These are phyloP conservation scores for Anoplolepis gracilipes DNA, from an alignment of 1,140 invertebrate genomes.

Conservation along the genomic window DNA sequence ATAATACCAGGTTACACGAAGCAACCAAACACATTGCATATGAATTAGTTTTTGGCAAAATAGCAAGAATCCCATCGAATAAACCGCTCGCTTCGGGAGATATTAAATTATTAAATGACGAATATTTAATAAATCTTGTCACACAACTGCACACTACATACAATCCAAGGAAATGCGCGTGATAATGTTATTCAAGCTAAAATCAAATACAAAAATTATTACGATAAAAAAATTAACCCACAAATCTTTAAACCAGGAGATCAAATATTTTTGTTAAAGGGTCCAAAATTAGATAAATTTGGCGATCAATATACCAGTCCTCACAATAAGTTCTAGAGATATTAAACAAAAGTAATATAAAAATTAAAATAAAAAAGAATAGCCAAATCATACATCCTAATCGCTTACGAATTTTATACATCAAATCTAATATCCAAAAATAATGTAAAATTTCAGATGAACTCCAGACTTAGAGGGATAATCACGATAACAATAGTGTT, in stretches of 20 bases:
- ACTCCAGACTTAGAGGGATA: no score
- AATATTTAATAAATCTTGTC: not conserved
- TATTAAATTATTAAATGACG: no score
- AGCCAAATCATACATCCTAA: not conserved
- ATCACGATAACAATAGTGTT: no score
- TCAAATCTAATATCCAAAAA: not conserved
- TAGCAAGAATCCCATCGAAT: not conserved
- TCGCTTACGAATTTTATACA: not conserved
- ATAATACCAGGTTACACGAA: not conserved
- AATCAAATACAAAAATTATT: conserved; percentile 57
- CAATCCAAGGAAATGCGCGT: not conserved
- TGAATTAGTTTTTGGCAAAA: not conserved
- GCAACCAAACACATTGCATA: not conserved
- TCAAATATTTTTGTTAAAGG: conserved; percentile 30
- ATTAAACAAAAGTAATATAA: conserved; percentile 41
- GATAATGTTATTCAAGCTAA: conserved; percentile 62
- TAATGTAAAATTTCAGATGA: no score
- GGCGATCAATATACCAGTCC: conserved; percentile 33
- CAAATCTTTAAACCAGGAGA: conserved; percentile 34
- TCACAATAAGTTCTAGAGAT: conserved; percentile 29
- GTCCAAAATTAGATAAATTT: conserved; percentile 25
- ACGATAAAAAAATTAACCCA: not conserved
- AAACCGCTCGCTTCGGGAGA: not conserved
- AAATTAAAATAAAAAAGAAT: conserved; percentile 5
- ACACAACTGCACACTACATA: not conserved